Evolutionary conservation across 2,888 invertebrate species (phyloP), one percentile per base, ranked within the genome.

Genomic region (Lottia scabra): DNA sequence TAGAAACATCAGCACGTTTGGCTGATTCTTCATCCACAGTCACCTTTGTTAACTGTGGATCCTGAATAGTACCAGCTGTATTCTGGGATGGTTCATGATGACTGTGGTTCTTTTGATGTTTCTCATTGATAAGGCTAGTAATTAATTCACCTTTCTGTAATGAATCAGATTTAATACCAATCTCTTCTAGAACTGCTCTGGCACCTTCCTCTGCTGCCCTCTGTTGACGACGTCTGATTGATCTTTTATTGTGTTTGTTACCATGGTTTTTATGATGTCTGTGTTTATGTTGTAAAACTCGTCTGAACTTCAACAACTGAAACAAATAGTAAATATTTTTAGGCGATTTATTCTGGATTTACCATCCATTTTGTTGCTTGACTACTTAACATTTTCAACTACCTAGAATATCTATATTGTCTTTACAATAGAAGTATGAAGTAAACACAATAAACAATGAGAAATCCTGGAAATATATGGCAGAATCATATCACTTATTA

Each of bases 261-360:
- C 23, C 19, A 23, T 56, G 56, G 12, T 56, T 8, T 10, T 56
- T 19, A 56, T 56, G 19, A 4, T 65, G 44, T 26, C 56, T 38
- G 69, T 66, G 76, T 23, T 68, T 75, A 26, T 72, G 67, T 27
- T 71, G 73, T 26, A 84, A 74, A 26, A 83, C 74, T 70, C 76
- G 76, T 67, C 84, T 76, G 78, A 85, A 85, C 64, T 81, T 78
- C 16, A 73, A 67, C 27, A 85, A 70, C 85, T 85, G 80, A 30
- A 76, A 76, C 44, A 45, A n/a, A 30, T 67, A 67, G 23, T 56
- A 19, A 56, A 56, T 13, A 56, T 10, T 38, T 38, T 8, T 38
- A 8, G 38, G 38, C 10, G 5, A 38, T 8, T 38, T 38, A 38
- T 10, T 38, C 38, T 8, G 3, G 38, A 8, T 4, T 8, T 1